A percentile compares a stretch with the other conserved stretches of the same genome.
Conservation (phyloP, 2,797 vertebrate genomes). For the Rhinophrynus dorsalis region DNA sequence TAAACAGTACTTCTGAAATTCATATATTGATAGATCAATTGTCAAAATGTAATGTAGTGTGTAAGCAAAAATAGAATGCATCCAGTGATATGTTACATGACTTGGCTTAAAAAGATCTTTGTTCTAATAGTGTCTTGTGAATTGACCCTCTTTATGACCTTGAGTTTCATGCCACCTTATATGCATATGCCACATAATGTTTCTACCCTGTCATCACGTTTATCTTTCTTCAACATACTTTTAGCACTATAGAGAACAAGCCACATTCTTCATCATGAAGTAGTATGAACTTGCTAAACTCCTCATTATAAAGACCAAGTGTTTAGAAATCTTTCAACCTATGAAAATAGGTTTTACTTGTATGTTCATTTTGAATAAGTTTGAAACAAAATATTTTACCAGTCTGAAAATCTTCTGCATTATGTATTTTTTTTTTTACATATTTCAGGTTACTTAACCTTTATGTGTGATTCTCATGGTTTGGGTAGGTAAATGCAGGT, state of each 20-base stretch:
- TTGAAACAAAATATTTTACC: no score
- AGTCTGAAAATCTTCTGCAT: no score
- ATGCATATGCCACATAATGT: slow-evolving; percentile 45
- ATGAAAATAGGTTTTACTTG: no score
- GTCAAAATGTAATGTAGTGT: neutral
- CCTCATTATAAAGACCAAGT: slow-evolving; percentile 55
- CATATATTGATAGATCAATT: no score
- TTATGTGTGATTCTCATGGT: no score
- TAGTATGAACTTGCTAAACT: slow-evolving; percentile 27
- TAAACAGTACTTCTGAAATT: no score
- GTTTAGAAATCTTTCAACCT: no score
- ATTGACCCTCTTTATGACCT: slow-evolving; percentile 38
- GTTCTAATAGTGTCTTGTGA: slow-evolving; percentile 38
- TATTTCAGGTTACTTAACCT: no score
- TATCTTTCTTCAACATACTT: slow-evolving; percentile 36
- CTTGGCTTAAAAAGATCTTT: slow-evolving; percentile 22
- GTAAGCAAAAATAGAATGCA: neutral
- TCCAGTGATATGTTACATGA: slow-evolving; percentile 1
- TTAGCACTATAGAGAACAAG: slow-evolving; percentile 27
- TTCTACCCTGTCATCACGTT: slow-evolving; percentile 46
- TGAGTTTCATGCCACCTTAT: slow-evolving; percentile 37
- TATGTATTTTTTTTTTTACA: no score
- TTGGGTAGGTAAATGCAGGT: no score
- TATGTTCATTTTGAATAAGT: no score
- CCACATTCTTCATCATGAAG: neutral